Base-by-base conservation (phyloP, 2,113 vertebrate species). In the Manacus vitellinus region DNA sequence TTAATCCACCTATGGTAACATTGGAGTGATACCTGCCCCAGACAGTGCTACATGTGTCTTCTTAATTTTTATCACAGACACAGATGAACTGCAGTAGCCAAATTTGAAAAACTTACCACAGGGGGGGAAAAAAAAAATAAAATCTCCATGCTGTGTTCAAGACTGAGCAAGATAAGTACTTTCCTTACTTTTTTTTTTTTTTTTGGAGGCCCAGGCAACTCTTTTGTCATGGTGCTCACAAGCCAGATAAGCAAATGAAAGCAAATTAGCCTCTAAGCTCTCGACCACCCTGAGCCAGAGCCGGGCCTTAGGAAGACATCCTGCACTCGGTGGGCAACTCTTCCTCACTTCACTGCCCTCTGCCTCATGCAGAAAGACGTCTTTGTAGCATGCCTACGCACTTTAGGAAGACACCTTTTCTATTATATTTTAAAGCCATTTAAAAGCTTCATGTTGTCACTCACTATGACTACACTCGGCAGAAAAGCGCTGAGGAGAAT, bases 271-370 rank as follows among this genome's bases (percentile, higher is more conserved):
- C 44, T 21, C 55, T 15, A 30, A 1, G 5, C 19, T 61, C 25
- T 61, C 1, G 0, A 52, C 14, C 35, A 27, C 2, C 4, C 37
- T 46, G 20, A 2, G 13, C 8, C 27, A 6, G 30, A 67, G 8
- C 13, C 41, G 47, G 21, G 37, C 41, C 44, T 27, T 3, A 33
- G 18, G 66, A 78, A 58, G 46, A 39, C 13, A 49, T 10, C 10
- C 49, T 61, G 46, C 1, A 4, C 41, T 43, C 2, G 0, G 22
- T 21, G 25, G 11, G 44, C 41, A 87, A 8, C 12, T 49, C 39
- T 62, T 89, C 55, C 67, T 79, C 46, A 9, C 39, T n/a, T 33
- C 31, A 47, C 49, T 21, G 31, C 7, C 43, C 23, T 37, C 25
- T 14, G 12, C 5, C n/a, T 49, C 23, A 19, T 2, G 25, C 74